Evolutionary conservation across 2,888 invertebrate genomes (phyloP), one percentile per base, ranked within the genome.

Genomic region (Heteromurus nitidus): DNA sequence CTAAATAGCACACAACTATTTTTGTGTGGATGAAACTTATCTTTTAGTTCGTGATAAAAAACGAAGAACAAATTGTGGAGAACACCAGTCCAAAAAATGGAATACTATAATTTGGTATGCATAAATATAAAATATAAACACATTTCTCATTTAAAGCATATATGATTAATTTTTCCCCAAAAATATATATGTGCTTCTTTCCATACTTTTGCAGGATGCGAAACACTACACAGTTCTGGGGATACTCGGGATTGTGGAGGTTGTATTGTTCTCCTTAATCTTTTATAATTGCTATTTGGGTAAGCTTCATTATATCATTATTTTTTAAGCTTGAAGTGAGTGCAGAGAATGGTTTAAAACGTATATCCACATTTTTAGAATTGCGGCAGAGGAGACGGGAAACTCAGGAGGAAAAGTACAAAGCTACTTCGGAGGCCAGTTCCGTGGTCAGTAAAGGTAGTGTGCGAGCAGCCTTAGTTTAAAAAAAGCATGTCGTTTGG

Each of bases 211-310:
- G 1, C 31, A 85, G 85, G 85, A 85, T 31, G 72, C 82, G 1
- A 85, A 83, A 70, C 85, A 85, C 70, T 85, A 85, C 60, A 80
- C 82, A 5, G 82, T 85, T 16, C 81, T 85, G 2, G 79, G 80
- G 3, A 81, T 85, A 13, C 73, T 85, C 0, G 85, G 85, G 20
- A 20, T 85, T 26, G 83, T 85, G 0, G 85, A 85, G 69, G 62
- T 82, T 5, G 73, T 83, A 1, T 60, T 85, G 9, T 85, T 85
- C 36, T 64, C 75, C 16, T 31, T 83, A 20, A 85, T 85, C 47
- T 83, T 85, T 64, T 85, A 85, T 42, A 85, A 85, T 22, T 85
- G 85, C 69, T 83, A 67, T 68, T n/a, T 83, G 13, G 85, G 85
- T 85, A 65, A 77, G 75, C 47, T 18, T 24, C 50, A 18, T 16